These are phyloP conservation scores for Fragum fragum DNA, from an alignment of 2,888 invertebrate species.

Conservation along the genomic window DNA sequence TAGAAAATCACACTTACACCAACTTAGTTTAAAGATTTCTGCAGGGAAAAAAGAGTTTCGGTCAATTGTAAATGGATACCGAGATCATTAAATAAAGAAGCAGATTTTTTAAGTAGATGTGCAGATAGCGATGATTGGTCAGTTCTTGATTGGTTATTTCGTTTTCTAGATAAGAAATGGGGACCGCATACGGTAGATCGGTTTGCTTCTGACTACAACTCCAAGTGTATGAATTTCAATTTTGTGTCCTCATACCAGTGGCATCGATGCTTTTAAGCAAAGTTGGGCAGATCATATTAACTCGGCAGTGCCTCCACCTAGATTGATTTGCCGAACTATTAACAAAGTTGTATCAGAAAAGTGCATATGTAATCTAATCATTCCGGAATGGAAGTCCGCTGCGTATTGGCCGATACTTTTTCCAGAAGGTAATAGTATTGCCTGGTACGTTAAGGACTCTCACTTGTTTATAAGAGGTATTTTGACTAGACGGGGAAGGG, in stretches of 20 bases:
- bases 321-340: conserved; percentile 27
- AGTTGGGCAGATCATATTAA: conserved; percentile 16
- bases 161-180: conserved; percentile 45
- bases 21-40: conserved; percentile 40
- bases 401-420: conserved; percentile 25
- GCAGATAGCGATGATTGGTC: conserved; percentile 56
- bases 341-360: conserved; percentile 25
- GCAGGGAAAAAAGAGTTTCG: conserved; percentile 34
- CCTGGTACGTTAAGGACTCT: conserved; percentile 9
- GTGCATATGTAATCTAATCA: conserved; percentile 20
- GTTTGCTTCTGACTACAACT: conserved; percentile 51
- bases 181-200: conserved; percentile 51
- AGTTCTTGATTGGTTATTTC: conserved; percentile 46
- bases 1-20: conserved; percentile 46
- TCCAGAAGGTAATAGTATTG: background rate
- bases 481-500: conserved; percentile 32
- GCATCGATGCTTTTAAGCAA: too few relatives aligned
- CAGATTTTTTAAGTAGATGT: conserved; percentile 56
- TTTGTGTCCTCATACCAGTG: too few relatives aligned
- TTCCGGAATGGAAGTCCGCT: conserved; percentile 44
- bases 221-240: conserved; percentile 49
- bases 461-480: conserved; percentile 26
- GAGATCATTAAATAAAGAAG: conserved; percentile 43
- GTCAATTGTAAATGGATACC: conserved; percentile 58
- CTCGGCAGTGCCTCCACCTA: conserved; percentile 45